phyloP scores from a whole-genome alignment of 1,140 invertebrate species.

The Lepeophtheirus salmonis region DNA sequence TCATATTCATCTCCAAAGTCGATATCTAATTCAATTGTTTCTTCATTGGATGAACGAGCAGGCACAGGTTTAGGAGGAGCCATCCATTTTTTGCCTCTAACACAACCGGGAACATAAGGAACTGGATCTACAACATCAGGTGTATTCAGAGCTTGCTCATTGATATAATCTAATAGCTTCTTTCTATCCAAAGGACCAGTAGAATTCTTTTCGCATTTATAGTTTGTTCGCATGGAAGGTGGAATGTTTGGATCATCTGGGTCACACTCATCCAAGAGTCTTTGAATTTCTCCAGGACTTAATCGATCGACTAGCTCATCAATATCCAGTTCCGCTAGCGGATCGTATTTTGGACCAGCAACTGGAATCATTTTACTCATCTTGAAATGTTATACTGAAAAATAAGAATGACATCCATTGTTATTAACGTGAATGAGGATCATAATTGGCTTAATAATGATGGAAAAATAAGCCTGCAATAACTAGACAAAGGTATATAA shows the following conservation, averaged over 20 bases:
- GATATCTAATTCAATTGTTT: constrained; percentile 72
- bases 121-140: constrained; percentile 88
- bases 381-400: no score
- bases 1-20: constrained; percentile 89
- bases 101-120: constrained; percentile 65
- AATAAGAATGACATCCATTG: no score
- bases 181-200: constrained; percentile 88
- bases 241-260: constrained; percentile 93
- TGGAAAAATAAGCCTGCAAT: no score
- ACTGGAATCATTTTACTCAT: constrained; percentile 7
- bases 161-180: constrained; percentile 87
- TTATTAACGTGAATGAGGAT: no score
- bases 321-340: constrained; percentile 68
- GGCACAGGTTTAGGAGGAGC: constrained; percentile 53
- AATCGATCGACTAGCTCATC: constrained; percentile 83
- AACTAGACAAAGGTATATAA: no score
- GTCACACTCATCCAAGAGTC: constrained; percentile 93
- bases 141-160: constrained; percentile 87
- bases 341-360: constrained; percentile 1
- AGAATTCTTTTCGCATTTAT: constrained; percentile 78
- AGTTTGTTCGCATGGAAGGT: constrained; percentile 76
- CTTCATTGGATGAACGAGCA: constrained; percentile 29
- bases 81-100: constrained; percentile 80
- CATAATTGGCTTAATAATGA: no score
- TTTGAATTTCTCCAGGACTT: constrained; percentile 85